A percentile compares a stretch with the other conserved stretches of the same genome.
Conservation (phyloP, 1,140 invertebrate genomes). For the Helicorthomorpha holstii region DNA sequence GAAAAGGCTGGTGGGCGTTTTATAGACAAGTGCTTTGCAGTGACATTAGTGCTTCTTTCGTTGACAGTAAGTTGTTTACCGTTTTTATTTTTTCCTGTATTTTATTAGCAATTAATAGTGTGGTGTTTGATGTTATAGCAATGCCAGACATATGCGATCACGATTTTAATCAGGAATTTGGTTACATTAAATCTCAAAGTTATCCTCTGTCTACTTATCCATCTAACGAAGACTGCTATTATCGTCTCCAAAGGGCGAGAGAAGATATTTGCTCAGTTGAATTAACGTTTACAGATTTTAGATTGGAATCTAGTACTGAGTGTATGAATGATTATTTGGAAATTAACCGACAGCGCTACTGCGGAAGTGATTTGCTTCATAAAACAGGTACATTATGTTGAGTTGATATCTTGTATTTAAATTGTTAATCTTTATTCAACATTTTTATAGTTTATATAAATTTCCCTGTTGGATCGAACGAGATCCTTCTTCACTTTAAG, state of each 20-base stretch:
- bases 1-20: not conserved
- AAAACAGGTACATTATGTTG: not conserved
- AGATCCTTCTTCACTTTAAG: not conserved
- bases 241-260: not conserved
- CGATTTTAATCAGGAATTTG: not conserved
- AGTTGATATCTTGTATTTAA: too few species aligned
- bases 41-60: not conserved
- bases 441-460: not conserved
- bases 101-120: not conserved
- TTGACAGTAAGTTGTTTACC: not conserved
- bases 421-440: too few species aligned
- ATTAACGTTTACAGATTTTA: not conserved
- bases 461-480: not conserved
- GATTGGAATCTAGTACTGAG: not conserved
- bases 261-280: not conserved
- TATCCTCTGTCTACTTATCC: not conserved
- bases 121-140: not conserved
- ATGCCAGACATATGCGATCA: not conserved
- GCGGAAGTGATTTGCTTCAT: not conserved
- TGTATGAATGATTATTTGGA: not conserved
- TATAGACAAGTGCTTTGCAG: not conserved
- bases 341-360: not conserved
- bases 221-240: not conserved
- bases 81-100: not conserved
- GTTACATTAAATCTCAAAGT: not conserved